Evolutionary conservation across 1,140 invertebrate genomes (phyloP).

Genomic region (Pachypsylla venusta): DNA sequence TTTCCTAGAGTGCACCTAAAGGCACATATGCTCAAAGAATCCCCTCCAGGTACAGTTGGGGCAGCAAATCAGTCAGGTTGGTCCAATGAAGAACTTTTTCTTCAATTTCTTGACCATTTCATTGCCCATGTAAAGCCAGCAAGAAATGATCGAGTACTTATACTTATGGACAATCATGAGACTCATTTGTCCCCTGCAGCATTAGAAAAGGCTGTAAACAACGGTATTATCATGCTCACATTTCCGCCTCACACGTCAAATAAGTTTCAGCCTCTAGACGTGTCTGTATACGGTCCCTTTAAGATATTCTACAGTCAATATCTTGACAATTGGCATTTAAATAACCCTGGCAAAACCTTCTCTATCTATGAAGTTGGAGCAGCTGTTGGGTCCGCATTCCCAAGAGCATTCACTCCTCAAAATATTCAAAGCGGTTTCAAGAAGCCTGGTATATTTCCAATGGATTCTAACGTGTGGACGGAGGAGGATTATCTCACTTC

Average conservation of each 20-base stretch:
- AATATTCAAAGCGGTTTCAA: constrained; percentile 33
- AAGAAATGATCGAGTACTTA: constrained; percentile 25
- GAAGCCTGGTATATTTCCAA: constrained; percentile 31
- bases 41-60: constrained; percentile 26
- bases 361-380: constrained; percentile 27
- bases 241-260: constrained; percentile 26
- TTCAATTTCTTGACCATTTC: constrained; percentile 23
- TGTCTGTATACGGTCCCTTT: constrained; percentile 23
- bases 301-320: constrained; percentile 19
- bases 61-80: constrained; percentile 28
- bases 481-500: constrained; percentile 29
- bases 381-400: constrained; percentile 23
- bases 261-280: constrained; percentile 25
- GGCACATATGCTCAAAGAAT: constrained; percentile 18
- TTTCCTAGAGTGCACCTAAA: constrained; percentile 30
- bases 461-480: constrained; percentile 29
- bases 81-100: constrained; percentile 25
- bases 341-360: constrained; percentile 26
- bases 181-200: constrained; percentile 26
- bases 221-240: constrained; percentile 24
- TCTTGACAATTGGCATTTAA: constrained; percentile 23
- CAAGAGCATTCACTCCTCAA: constrained; percentile 26
- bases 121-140: constrained; percentile 21
- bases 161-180: constrained; percentile 30
- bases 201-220: constrained; percentile 20